Base-by-base conservation (phyloP, 2,888 invertebrate genomes). In the Ectemnius lituratus region DNA sequence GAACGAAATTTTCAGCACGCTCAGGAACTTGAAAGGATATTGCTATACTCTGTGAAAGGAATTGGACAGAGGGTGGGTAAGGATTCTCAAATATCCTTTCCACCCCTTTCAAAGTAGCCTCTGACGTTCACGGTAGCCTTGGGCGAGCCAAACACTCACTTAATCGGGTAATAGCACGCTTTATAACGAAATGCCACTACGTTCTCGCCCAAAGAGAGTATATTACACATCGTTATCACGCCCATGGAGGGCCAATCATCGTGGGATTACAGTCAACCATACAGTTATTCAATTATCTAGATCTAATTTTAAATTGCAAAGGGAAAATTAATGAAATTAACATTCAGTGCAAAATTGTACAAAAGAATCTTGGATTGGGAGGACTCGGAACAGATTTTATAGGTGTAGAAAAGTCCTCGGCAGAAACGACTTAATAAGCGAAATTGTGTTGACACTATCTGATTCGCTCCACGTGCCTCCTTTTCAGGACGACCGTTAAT, bases 111-210 rank as follows among this genome's bases (percentile, higher is more conserved):
- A 66, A 68, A 75, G 60, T 64, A 70, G 74, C 63, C 61, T 65
- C 61, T 73, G 75, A 78, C 73, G 77, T 78, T 79, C 70, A 83
- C 76, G 71, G 62, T 69, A 67, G 64, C 75, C 76, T 76, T 74
- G 75, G 78, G 70, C 72, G 75, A 67, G 67, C 75, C 68, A 78
- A 81, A 82, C 69, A 70, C 61, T 75, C 71, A 72, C 68, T 74
- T 83, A 83, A 84, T 85, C 78, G 76, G 74, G 71, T 79, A 84
- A 84, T 84, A 75, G 80, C 72, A 71, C 62, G 74, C 37, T 37
- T 75, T 75, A 73, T 23, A 49, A 57, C 57, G 28, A 14, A 63
- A 62, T 62, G 62, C 49, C 59, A 49, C 37, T 37, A 37, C 8
- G 37, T 37, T 37, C 37, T 37, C 37, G 37, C 37, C 37, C 37